Evolutionary conservation across 2,888 invertebrate species (phyloP).

Genomic region (Macrophya annulata): DNA sequence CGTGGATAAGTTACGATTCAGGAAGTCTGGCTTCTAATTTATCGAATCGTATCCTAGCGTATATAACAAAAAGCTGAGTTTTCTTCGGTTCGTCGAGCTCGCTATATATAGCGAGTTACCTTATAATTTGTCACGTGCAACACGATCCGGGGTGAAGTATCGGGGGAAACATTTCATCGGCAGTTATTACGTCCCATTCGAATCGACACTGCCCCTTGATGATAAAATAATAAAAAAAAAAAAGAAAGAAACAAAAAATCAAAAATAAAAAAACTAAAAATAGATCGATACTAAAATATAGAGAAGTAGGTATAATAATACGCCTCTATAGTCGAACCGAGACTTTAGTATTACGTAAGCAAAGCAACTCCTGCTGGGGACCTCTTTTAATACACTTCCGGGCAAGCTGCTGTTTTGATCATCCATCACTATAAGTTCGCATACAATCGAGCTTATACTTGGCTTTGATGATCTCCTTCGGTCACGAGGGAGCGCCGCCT

Average conservation of each 20-base stretch:
- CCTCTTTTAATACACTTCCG: conserved; percentile 32
- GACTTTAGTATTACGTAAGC: not conserved
- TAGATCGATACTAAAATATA: not conserved
- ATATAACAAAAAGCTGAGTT: not conserved
- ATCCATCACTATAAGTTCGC: conserved; percentile 33
- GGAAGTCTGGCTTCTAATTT: conserved; percentile 12
- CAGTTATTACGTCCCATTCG: not conserved
- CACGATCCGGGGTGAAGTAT: conserved; percentile 4
- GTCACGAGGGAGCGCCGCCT: conserved; percentile 41
- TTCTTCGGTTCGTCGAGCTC: conserved; percentile 1
- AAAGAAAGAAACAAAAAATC: too few species aligned
- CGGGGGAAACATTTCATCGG: conserved; percentile 41
- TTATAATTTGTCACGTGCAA: conserved; percentile 43
- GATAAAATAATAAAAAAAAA: not conserved
- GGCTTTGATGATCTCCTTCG: conserved; percentile 55
- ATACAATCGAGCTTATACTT: conserved; percentile 24
- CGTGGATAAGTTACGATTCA: not conserved
- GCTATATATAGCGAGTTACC: not conserved
- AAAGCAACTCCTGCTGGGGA: not conserved
- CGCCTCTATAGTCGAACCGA: not conserved
- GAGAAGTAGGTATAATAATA: not conserved
- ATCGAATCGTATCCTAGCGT: conserved; percentile 13
- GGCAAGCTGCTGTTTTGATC: conserved; percentile 36
- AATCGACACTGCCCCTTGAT: not conserved
- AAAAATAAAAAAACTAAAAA: too few species aligned